Base-by-base conservation (phyloP, 2,888 invertebrate species). In the Synergus japonicus region DNA sequence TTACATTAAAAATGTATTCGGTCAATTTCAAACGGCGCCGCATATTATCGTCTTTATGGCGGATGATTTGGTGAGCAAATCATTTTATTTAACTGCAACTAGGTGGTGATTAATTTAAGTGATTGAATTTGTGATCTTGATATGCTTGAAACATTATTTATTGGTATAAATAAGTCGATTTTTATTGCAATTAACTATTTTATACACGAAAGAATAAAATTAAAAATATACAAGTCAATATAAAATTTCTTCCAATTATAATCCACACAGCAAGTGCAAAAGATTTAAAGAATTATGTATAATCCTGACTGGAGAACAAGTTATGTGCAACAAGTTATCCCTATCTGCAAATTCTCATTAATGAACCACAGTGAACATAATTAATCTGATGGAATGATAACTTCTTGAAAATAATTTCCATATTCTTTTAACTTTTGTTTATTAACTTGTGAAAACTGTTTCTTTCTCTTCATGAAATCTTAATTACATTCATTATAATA, bases 41-140 rank as follows among this genome's bases (percentile, higher is more conserved):
- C 92, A 94, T 85, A 94, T 94, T 81, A 90, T 94, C 63, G 92
- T 94, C 81, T 93, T 94, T 82, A 91, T 94, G 83, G 94, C 93
- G 9, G 94, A 94, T 90, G 94, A 94, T 88, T 87, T 94, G 92
- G 94, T 94, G 90, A 92, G 93, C 78, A 7, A 76, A 41, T 77
- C 29, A 65, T 41, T 81, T 37, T 8, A 78, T 29, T 46, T 10
- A 41, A 60, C 5, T 60, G 10, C 4, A 9, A 18, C 15, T 18
- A 12, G 41, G 15, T 41, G 18, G 37, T n/a, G n/a, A 1, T 54
- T 54, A 13, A 54, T 54, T 3, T 54, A n/a, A 8, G 54, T n/a
- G 3, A 54, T 54, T 54, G 54, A 13, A 8, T 8, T n/a, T 9
- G n/a, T 18, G 2, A 9, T n/a, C 54, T 54, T n/a, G 54, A 54